phyloP scores from a whole-genome alignment of 2,888 invertebrate genomes.

The Polydesmus complanatus region DNA sequence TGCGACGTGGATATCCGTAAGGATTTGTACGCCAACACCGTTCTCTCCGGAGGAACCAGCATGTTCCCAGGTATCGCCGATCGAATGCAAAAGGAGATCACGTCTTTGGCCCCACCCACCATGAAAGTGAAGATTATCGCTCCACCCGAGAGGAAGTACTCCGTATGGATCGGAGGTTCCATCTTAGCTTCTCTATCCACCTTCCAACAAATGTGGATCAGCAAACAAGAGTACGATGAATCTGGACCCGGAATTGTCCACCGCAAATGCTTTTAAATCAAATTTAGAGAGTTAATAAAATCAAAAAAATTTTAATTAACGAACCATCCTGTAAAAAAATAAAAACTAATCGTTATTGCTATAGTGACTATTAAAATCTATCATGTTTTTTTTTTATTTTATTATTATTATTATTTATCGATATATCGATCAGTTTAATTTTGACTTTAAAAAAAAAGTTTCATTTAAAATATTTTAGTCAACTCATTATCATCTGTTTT shows the following conservation, averaged over 20 bases:
- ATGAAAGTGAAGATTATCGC: slow-evolving; percentile 64
- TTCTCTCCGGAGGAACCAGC: slow-evolving; percentile 71
- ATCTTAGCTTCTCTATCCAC: slow-evolving; percentile 82
- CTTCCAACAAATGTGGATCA: slow-evolving; percentile 92
- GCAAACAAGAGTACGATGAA: slow-evolving; percentile 94
- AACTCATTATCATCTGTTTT: too few relatives aligned
- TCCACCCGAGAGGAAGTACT: slow-evolving; percentile 91
- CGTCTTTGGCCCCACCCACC: slow-evolving; percentile 53
- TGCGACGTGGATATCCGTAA: slow-evolving; percentile 79
- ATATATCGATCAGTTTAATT: too few relatives aligned
- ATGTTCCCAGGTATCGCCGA: slow-evolving; percentile 97
- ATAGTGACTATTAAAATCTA: too few relatives aligned
- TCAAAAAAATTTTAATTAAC: too few relatives aligned
- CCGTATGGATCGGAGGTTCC: slow-evolving; percentile 96
- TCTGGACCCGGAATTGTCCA: slow-evolving; percentile 90
- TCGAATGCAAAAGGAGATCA: slow-evolving; percentile 95
- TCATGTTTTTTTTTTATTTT: too few relatives aligned
- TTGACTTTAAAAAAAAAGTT: too few relatives aligned
- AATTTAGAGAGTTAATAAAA: background rate
- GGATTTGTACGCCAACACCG: slow-evolving; percentile 32
- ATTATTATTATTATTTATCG: too few relatives aligned
- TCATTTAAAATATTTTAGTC: too few relatives aligned
- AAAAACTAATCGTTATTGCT: too few relatives aligned
- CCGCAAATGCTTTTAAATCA: slow-evolving; percentile 80
- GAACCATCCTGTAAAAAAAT: too few relatives aligned